Base-by-base conservation (phyloP, 2,113 vertebrate genomes). In the Mormyrus lacerda region DNA sequence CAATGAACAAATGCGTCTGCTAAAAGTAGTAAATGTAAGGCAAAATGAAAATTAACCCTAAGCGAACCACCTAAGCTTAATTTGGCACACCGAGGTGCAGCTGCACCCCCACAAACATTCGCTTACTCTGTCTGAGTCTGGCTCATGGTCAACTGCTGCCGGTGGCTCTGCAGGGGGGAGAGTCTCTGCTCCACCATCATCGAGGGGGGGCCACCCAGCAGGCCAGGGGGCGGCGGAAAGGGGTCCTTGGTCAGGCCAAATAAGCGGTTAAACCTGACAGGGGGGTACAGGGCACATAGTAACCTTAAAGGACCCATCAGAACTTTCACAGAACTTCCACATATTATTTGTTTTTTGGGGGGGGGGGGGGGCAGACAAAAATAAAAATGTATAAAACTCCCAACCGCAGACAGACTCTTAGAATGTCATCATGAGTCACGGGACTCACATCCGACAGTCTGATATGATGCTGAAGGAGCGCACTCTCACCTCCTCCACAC, bases 211-310 rank as follows among this genome's bases (percentile, higher is more conserved):
- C 11, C 92, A 87, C 13, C 87, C 73, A 53, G 91, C 89, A 69
- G 5, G 19, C 92, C 61, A 42, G 92, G 87, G 47, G 90, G 89
- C 13, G 93, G 92, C 45, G 94, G 91, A 17, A 96, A 89, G 1
- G 95, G 94, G 24, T 92, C 92, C 90, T 94, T 96, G 15, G 93
- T 61, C 58, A 95, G 91, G 89, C 95, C 94, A 88, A 96, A 94
- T 50, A 96, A 93, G 76, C 93, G 94, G 91, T 96, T 96, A 91
- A 96, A 96, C 91, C 96, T 96, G 51, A 50, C 6, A 45, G 21
- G 31, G 19, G 45, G 47, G 84, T 21, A 39, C 69, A 76, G 31
- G 69, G 69, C 31, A 31, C 3, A 17, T 39, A 39, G 27, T 8
- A 11, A 65, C 58, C 2, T 3, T 65, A 65, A 24, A 27, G 8